Evolutionary conservation across 2,797 vertebrate genomes (phyloP), one percentile per base, ranked within the genome.

Genomic region (Paguma larvata): DNA sequence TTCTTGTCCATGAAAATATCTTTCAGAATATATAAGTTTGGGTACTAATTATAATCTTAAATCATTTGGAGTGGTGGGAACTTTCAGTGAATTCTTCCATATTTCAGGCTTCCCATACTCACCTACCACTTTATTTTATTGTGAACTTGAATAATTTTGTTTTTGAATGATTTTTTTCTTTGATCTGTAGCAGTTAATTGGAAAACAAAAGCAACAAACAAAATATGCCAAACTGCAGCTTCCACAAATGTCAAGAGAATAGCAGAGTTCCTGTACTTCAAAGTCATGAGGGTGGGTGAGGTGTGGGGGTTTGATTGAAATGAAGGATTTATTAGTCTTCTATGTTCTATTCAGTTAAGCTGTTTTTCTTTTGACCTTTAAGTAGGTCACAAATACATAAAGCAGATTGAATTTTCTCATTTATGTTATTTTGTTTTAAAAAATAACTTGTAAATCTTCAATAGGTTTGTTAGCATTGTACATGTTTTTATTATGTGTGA

Each of bases 351-450:
- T 77, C 51, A 83, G 5, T 88, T 72, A 82, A 51, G 13, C 73
- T 77, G 2, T 51, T 86, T 89, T 94, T 75, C 19, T 73, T 92
- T 86, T 89, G 23, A 88, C 38, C 85, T 96, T 84, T 80, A 89
- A 41, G 44, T 94, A 63, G 38, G 27, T 91, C 87, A 68, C 53
- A 88, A 80, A 75, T 96, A 85, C 13, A 16, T 89, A 70, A 87
- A 94, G 80, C 15, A 53, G 59, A 62, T 56, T 59, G 51, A 83
- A 77, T 89, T 48, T 91, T 92, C 91, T 75, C 14, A 56, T 79
- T 84, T 73, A 27, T 67, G 51, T 80, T 73, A 32, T 32, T 89
- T 79, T 56, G 56, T 87, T 92, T 91, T n/a, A 34, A 94, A 88
- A 88, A 85, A 63, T 88, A 63, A 85, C 21, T 78, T 92, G 75